Base-by-base conservation (phyloP, 2,888 invertebrate species). In the Sarcophaga caerulescens region DNA sequence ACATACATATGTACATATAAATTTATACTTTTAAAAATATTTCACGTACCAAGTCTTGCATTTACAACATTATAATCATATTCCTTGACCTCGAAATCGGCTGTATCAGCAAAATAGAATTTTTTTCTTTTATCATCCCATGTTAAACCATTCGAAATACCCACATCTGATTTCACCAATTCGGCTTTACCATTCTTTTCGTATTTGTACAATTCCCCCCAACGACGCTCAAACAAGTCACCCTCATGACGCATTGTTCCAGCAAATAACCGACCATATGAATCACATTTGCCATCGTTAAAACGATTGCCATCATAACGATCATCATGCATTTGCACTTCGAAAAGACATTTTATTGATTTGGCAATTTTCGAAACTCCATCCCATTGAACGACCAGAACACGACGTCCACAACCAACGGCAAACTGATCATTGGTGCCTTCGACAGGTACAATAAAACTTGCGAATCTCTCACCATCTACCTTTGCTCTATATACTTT, bases 241-340 rank as follows among this genome's bases (percentile, higher is more conserved):
- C 91, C 91, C 71, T 90, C 89, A 86, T 90, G 90, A 25, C 90
- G 90, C 93, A 93, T 93, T 45, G 93, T 93, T 93, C 96, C 96
- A 89, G 95, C 96, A 94, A 96, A 97, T 44, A 97, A 93, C 73
- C 96, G 93, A 3, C 97, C 97, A 10, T 93, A 92, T 12, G 95
- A 95, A 91, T 97, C 97, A 57, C 96, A 96, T 93, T 97, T 97
- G 45, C 95, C 97, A 90, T 97, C 97, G 89, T 97, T 97, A 90
- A 97, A 94, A 89, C 96, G 94, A 91, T 96, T 96, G 11, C 90
- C 93, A 0, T 90, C 88, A 60, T 93, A 92, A 0, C 94, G 95
- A 57, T 94, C 93, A 88, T 95, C 94, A n/a, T 93, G 92, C 77
- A 90, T 90, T 90, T 95, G 95, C 8, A 96, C 95, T 88, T 95